Conservation (phyloP, 2,113 vertebrate genomes). For the Heterochromis multidens region DNA sequence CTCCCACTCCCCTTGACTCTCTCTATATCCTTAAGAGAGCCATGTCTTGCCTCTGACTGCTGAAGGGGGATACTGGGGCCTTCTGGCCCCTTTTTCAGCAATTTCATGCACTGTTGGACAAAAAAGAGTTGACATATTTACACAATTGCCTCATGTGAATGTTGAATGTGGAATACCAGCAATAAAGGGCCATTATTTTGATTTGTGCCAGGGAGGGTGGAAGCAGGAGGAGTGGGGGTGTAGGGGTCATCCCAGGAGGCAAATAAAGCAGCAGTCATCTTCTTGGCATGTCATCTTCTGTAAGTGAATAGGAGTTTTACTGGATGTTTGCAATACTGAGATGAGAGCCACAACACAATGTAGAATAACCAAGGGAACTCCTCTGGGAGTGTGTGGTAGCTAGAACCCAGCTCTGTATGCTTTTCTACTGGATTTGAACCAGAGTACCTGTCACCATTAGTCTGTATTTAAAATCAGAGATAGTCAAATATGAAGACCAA, state of each 20-base stretch:
- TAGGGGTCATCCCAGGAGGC: conserved; percentile 14
- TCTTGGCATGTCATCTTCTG: background rate
- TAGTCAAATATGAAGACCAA: background rate
- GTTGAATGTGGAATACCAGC: conserved; percentile 38
- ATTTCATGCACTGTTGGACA: conserved; percentile 55
- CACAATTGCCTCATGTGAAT: conserved; percentile 49
- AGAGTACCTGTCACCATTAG: conserved; percentile 16
- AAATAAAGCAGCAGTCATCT: conserved; percentile 27
- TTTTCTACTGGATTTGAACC: background rate
- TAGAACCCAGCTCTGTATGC: background rate
- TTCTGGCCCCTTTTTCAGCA: conserved; percentile 1
- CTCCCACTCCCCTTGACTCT: background rate
- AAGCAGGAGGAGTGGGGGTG: background rate
- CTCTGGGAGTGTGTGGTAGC: background rate
- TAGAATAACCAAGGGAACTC: conserved; percentile 29
- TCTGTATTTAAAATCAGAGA: background rate
- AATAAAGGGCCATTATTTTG: conserved; percentile 55
- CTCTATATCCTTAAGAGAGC: conserved; percentile 16
- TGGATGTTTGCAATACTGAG: conserved; percentile 25
- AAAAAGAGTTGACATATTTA: conserved; percentile 54
- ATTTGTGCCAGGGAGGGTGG: conserved; percentile 47
- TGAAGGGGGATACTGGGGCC: background rate
- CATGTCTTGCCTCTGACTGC: background rate
- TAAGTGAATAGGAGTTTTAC: conserved; percentile 3
- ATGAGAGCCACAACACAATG: conserved; percentile 26